Evolutionary conservation across 2,113 vertebrate species (phyloP), one percentile per base, ranked within the genome.

Genomic region (Osmerus eperlanus): DNA sequence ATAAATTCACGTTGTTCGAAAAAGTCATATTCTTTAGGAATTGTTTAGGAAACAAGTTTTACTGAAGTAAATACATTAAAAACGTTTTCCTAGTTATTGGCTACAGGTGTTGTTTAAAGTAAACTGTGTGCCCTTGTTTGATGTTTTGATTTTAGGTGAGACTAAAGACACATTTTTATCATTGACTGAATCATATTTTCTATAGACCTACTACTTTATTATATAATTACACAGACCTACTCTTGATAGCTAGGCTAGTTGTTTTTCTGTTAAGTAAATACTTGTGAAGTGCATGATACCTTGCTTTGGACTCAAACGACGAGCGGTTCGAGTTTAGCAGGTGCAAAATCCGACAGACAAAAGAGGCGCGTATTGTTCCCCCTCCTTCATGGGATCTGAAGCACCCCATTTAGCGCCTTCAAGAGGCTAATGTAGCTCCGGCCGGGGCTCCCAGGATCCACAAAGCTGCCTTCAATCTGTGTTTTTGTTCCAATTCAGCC

Each of bases 261-360:
- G 63, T 52, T 53, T n/a, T 65, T 15, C 16, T 21, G 14, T 23
- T 28, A 62, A 29, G 21, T 28, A 70, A 66, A 59, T 13, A 32
- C 64, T 16, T 11, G 52, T 25, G 7, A 29, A 68, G 63, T 21
- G 29, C 32, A 32, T 36, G 67, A 68, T 68, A 32, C 25, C 28
- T 73, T 78, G 80, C 70, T 75, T 66, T 65, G 70, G 71, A 76
- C 73, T 67, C 78, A 60, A 60, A 70, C 73, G 71, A 73, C 64
- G 67, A 54, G 69, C 19, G 7, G 74, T 52, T 78, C 68, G 72
- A 78, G 78, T 84, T 84, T 73, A 87, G 87, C 89, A 90, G 88
- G 88, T 90, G 89, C 85, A 84, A 74, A 77, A 79, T 86, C 77
- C 70, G 16, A 69, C 70, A 51, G 65, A 84, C 78, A 82, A 85